Evolutionary conservation across 2,888 invertebrate species (phyloP), one percentile per base, ranked within the genome.

Genomic region (Diarsia brunnea): DNA sequence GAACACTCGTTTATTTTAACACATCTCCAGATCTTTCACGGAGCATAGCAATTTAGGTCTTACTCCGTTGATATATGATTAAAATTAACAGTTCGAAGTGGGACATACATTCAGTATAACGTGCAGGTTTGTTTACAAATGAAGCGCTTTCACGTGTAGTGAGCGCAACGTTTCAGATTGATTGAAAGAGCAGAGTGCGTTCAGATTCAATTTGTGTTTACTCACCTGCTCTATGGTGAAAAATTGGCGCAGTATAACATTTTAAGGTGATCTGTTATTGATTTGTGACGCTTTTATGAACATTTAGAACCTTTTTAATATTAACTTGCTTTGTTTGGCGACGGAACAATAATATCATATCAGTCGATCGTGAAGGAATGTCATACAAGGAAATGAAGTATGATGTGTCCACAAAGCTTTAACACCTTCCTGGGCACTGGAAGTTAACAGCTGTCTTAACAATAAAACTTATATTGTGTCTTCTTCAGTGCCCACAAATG

Each of bases 61-160:
- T 78, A 73, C 5, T 8, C 1, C 58, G 21, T 65, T 27, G 31
- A 12, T 3, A 60, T 79, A 81, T 47, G 72, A 63, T 49, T 73
- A 58, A 69, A 69, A 77, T 63, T 68, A 14, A 45, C 69, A 53
- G 68, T 66, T 66, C 49, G 24, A 38, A 11, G 2, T 64, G n/a
- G 24, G 55, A 58, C 47, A 38, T 68, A 66, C 55, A 69, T 38
- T 72, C 60, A 58, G n/a, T 64, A 67, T 78, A 66, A 74, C 65
- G 43, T 47, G 73, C 63, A 67, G 27, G 61, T 77, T 74, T 87
- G 76, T 87, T 89, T 82, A 86, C 76, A 73, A 81, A 78, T 69
- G 71, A 78, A 75, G 73, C 75, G 79, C 78, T 81, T 81, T 86
- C 69, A 80, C 75, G 72, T 75, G 66, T 73, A 69, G 72, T 65